Evolutionary conservation across 2,797 vertebrate species (phyloP).

Genomic region (Phoebastria nigripes): DNA sequence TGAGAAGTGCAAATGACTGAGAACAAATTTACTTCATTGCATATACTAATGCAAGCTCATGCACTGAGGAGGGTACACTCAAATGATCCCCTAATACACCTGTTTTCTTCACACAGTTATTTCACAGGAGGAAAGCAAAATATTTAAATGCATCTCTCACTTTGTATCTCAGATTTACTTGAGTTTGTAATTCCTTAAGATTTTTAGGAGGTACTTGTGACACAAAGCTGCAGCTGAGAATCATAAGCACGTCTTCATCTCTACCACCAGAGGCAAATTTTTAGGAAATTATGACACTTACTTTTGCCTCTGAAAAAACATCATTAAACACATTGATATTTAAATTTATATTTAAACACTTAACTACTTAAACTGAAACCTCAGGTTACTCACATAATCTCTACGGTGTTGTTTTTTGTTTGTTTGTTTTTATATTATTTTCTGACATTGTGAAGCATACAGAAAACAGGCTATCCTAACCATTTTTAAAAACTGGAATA

Average conservation of each 20-base stretch:
- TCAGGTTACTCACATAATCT: background rate
- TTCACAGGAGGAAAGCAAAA: background rate
- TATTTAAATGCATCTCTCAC: background rate
- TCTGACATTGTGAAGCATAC: background rate
- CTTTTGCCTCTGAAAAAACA: background rate
- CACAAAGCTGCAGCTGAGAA: background rate
- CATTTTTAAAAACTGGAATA: background rate
- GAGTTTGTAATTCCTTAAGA: background rate
- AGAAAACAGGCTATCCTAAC: background rate
- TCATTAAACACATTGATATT: background rate
- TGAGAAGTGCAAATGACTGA: background rate
- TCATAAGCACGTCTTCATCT: background rate
- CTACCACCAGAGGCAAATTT: background rate
- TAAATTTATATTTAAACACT: background rate
- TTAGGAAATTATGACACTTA: background rate
- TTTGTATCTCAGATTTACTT: background rate
- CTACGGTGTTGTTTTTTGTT: accelerated
- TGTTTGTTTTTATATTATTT: background rate
- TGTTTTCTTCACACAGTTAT: background rate
- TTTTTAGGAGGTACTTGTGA: background rate
- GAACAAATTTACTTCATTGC: background rate
- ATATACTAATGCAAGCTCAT: background rate
- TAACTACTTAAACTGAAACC: background rate
- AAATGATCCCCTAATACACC: background rate
- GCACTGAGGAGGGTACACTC: background rate